Evolutionary conservation across 2,888 invertebrate species (phyloP), one percentile per base, ranked within the genome.

Genomic region (Parnassius mnemosyne): DNA sequence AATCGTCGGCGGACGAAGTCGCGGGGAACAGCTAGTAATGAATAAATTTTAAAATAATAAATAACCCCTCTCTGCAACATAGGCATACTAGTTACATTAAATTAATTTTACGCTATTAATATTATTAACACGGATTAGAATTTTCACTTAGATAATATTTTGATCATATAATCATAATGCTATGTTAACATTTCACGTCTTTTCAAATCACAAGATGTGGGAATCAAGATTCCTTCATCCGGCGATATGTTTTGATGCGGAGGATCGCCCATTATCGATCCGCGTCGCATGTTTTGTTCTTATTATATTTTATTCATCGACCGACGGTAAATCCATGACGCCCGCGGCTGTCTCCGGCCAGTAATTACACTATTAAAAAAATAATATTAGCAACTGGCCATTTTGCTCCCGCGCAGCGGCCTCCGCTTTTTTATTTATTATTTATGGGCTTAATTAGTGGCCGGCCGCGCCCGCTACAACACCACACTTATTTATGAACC

Each of bases 341-440:
- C 70, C 63, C 70, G 68, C 65, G 69, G 71, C 69, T 65, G 62
- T 46, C 65, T 63, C 62, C 70, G 66, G 70, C 66, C 56, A 52
- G 74, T 79, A 72, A 84, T 82, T 80, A 80, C 77, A 79, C 77
- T 79, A 79, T 80, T 81, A 71, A 68, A 75, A 77, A 80, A 78
- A 78, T 73, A 69, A 69, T 75, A 78, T 76, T 77, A 70, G 66
- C 62, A 68, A 70, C 69, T 79, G 66, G 68, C 77, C 72, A 71
- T 78, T 79, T 77, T 75, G 73, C 66, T 63, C 64, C 64, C 59
- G 64, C 64, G 60, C 56, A 10, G n/a, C 57, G 46, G 57, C 56
- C 54, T 43, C 49, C 16, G 52, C 56, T 52, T 57, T 76, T 77
- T 78, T 71, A 69, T 79, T 76, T 73, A 74, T 79, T 77, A 78